phyloP scores from a whole-genome alignment of 2,797 vertebrate species.

The Halcyon leucocephala region DNA sequence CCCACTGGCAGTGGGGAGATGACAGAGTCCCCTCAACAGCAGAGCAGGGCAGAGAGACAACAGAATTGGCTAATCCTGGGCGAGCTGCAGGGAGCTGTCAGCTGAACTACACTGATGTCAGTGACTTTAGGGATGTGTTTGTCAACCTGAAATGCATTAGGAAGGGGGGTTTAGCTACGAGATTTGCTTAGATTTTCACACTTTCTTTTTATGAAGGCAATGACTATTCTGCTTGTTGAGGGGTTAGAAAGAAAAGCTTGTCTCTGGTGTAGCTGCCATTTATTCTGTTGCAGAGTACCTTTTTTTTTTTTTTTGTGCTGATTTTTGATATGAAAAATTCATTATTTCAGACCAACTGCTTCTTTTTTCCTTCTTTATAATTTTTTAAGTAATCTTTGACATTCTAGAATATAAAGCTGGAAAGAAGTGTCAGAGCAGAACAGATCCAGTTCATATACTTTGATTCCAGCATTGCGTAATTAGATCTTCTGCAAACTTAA shows the following conservation, averaged over 20 bases:
- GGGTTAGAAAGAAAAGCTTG: background rate
- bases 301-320: background rate
- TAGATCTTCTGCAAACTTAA: conserved; percentile 50
- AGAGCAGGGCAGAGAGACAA: background rate
- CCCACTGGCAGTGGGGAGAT: accelerated
- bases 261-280: background rate
- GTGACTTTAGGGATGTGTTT: background rate
- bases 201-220: background rate
- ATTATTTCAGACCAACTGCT: background rate
- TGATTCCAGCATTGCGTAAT: conserved; percentile 46
- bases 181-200: background rate
- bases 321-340: conserved; percentile 25
- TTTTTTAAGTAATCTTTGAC: background rate
- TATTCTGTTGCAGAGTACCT: background rate
- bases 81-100: background rate
- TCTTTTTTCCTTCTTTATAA: background rate
- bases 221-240: background rate
- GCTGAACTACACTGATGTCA: background rate
- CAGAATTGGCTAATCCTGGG: accelerated
- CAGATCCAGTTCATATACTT: background rate
- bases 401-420: conserved; percentile 35
- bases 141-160: background rate
- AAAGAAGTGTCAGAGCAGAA: conserved; percentile 22
- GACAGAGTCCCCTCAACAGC: background rate
- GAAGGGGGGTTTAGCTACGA: background rate